phyloP scores from a whole-genome alignment of 2,797 vertebrate species.

The Bradypus variegatus region DNA sequence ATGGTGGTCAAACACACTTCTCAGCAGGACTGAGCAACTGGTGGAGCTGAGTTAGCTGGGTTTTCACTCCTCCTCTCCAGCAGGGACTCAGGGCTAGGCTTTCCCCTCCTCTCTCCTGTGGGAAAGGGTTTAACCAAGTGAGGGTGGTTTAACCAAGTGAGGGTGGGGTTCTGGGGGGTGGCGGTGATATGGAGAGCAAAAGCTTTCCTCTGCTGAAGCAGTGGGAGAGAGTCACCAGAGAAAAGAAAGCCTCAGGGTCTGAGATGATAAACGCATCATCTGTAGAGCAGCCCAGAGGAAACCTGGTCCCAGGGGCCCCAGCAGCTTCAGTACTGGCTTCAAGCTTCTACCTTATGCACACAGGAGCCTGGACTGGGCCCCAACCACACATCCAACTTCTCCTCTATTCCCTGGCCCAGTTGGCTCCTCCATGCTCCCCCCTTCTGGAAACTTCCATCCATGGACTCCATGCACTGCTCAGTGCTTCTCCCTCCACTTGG shows the following conservation, averaged over 20 bases:
- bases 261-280: fast-evolving
- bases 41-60: background rate
- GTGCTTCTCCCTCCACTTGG: background rate
- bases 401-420: background rate
- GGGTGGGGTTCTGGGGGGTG: background rate
- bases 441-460: background rate
- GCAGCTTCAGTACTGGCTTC: background rate
- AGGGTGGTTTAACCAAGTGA: fast-evolving
- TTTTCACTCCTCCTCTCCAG: too few relatives aligned
- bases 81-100: fast-evolving
- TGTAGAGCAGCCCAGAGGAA: background rate
- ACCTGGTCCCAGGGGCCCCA: background rate
- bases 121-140: background rate
- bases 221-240: background rate
- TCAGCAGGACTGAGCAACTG: fast-evolving
- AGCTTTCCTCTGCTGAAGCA: too few relatives aligned
- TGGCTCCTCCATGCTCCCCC: background rate
- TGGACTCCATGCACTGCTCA: fast-evolving
- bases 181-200: fast-evolving
- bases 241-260: background rate
- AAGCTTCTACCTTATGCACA: fast-evolving
- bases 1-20: fast-evolving
- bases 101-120: background rate
- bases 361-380: background rate
- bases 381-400: background rate